Evolutionary conservation across 2,888 invertebrate genomes (phyloP).

Genomic region (Xanthorhoe designata): DNA sequence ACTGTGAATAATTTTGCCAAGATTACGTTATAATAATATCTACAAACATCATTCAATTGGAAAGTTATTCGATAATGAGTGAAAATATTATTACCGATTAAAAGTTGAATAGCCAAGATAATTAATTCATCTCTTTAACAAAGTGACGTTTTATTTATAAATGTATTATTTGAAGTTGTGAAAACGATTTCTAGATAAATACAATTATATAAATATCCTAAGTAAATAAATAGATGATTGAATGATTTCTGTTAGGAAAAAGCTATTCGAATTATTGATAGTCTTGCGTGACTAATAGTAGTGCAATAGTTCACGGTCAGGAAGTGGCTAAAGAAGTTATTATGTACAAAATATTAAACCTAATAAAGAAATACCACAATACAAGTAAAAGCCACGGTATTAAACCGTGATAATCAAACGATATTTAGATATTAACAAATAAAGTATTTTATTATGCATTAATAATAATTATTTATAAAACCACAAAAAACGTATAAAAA

Average conservation of each 20-base stretch:
- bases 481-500: slow-evolving; percentile 54
- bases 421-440: slow-evolving; percentile 34
- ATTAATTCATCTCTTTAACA: background rate
- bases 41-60: background rate
- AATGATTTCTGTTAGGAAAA: background rate
- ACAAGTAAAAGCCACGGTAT: slow-evolving; percentile 26
- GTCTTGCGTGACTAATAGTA: slow-evolving; percentile 4
- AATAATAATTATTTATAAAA: slow-evolving; percentile 53
- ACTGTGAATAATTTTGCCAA: background rate
- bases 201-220: no score
- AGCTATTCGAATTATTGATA: background rate
- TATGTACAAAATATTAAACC: slow-evolving; percentile 27
- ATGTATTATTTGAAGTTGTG: background rate
- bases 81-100: no score
- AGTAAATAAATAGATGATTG: no score
- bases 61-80: background rate
- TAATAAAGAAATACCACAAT: slow-evolving; percentile 4
- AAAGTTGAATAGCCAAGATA: background rate
- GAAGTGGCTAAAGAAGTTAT: slow-evolving; percentile 8
- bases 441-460: slow-evolving; percentile 55
- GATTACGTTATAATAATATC: background rate
- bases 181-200: background rate
- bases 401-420: slow-evolving; percentile 49
- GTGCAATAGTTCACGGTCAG: slow-evolving; percentile 21
- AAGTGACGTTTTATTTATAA: background rate